A percentile compares a stretch with the other conserved stretches of the same genome.
These are phyloP conservation scores for Turritopsis rubra DNA, from an alignment of 30 jellyfish, hydroid and myxozoan genomes.

Conservation along the genomic window DNA sequence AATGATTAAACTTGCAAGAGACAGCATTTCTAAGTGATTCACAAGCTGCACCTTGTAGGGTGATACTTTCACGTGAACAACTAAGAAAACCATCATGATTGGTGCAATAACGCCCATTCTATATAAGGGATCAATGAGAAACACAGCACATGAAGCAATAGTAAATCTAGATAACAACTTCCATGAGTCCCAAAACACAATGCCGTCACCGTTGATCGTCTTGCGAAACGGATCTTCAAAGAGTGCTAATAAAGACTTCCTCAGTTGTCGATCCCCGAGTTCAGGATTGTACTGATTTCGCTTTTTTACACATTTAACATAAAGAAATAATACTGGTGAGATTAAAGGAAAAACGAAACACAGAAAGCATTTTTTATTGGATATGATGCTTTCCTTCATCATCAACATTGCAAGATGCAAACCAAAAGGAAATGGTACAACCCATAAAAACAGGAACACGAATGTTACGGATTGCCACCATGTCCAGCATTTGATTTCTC, in stretches of 20 bases:
- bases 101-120: background rate
- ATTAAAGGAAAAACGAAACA: background rate
- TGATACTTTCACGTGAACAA: background rate
- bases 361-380: background rate
- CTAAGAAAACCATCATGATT: background rate
- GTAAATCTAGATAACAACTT: background rate
- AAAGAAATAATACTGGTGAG: background rate
- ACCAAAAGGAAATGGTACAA: constrained; percentile 30
- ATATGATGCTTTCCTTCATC: background rate
- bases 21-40: background rate
- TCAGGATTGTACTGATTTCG: too few relatives aligned
- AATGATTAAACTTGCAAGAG: background rate
- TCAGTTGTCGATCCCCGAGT: background rate
- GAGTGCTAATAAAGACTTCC: background rate
- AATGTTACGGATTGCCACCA: constrained; percentile 43
- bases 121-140: background rate
- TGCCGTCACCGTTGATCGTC: background rate
- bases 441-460: constrained; percentile 23
- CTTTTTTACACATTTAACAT: background rate
- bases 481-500: constrained; percentile 29
- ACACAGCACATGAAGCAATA: background rate
- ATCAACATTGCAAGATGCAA: background rate
- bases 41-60: background rate
- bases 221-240: background rate
- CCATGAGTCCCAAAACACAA: background rate